A percentile compares a stretch with the other conserved stretches of the same genome.
phyloP scores from a whole-genome alignment of 2,888 invertebrate species.

The Andrena praecox region DNA sequence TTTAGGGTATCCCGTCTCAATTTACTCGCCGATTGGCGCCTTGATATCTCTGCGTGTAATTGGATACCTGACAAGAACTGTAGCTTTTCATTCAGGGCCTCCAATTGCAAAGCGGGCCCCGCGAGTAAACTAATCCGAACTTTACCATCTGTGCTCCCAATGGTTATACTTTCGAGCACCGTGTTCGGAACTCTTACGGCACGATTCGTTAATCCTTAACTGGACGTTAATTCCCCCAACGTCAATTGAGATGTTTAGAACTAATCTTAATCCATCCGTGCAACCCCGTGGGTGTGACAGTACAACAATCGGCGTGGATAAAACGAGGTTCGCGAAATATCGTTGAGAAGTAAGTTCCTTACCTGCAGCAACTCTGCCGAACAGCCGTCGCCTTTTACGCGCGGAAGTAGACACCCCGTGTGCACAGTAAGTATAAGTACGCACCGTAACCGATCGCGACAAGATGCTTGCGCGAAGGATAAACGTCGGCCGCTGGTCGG shows the following conservation, averaged over 20 bases:
- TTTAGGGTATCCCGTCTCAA: neutral
- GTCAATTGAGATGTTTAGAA: neutral
- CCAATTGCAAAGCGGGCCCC: neutral
- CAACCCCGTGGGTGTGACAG: neutral
- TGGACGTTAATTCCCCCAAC: too few relatives aligned
- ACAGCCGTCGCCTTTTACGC: neutral
- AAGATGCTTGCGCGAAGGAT: conserved; percentile 6
- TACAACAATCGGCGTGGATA: neutral
- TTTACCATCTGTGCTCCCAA: too few relatives aligned
- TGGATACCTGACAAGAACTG: neutral
- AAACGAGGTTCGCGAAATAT: neutral
- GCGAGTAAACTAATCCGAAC: too few relatives aligned
- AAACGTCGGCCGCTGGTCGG: neutral
- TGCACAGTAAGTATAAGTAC: conserved; percentile 44
- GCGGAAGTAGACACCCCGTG: conserved; percentile 25
- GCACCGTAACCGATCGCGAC: conserved; percentile 11
- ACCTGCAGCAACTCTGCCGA: conserved; percentile 16
- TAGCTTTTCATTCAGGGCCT: neutral
- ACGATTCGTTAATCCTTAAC: too few relatives aligned
- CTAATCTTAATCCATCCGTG: neutral
- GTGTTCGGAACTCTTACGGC: neutral
- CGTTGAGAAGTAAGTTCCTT: neutral
- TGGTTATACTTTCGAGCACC: neutral
- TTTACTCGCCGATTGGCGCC: neutral
- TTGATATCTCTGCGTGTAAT: neutral